phyloP scores from a whole-genome alignment of 2,888 invertebrate genomes.

The Philopedon plagiatum region DNA sequence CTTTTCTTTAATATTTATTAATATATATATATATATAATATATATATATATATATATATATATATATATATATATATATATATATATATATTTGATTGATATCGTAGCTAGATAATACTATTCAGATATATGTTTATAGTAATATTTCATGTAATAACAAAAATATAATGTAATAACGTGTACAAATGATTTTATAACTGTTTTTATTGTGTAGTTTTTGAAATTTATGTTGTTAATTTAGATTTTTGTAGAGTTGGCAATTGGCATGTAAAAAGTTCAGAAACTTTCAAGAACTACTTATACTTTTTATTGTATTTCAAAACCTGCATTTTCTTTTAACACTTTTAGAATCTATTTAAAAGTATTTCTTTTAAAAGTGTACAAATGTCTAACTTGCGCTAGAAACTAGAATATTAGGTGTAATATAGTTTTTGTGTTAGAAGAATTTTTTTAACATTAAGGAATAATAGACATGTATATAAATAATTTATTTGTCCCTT shows the following conservation, averaged over 20 bases:
- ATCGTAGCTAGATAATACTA: too few relatives aligned
- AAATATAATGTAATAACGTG: slow-evolving; percentile 1
- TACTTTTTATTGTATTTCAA: slow-evolving; percentile 35
- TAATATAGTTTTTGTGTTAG: slow-evolving; percentile 29
- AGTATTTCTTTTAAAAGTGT: slow-evolving; percentile 35
- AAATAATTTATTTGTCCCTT: slow-evolving; percentile 12
- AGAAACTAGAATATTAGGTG: slow-evolving; percentile 33
- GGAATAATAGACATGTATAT: slow-evolving; percentile 22
- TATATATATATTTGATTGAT: too few relatives aligned
- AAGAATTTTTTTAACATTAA: slow-evolving; percentile 12
- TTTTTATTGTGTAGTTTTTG: slow-evolving; percentile 57
- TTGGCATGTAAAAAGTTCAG: slow-evolving; percentile 57
- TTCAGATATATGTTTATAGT: neutral
- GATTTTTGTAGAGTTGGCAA: slow-evolving; percentile 61
- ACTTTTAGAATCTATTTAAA: slow-evolving; percentile 36
- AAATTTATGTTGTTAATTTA: slow-evolving; percentile 56
- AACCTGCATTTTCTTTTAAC: slow-evolving; percentile 47
- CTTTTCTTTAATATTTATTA: too few relatives aligned
- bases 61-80: too few relatives aligned
- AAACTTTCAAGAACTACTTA: slow-evolving; percentile 37
- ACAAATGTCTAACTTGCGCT: slow-evolving; percentile 34
- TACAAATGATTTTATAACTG: slow-evolving; percentile 9
- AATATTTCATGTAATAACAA: neutral
- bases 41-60: too few relatives aligned
- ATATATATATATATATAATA: too few relatives aligned